Conservation (phyloP, 1,140 invertebrate species). For the Amyelois transitella region DNA sequence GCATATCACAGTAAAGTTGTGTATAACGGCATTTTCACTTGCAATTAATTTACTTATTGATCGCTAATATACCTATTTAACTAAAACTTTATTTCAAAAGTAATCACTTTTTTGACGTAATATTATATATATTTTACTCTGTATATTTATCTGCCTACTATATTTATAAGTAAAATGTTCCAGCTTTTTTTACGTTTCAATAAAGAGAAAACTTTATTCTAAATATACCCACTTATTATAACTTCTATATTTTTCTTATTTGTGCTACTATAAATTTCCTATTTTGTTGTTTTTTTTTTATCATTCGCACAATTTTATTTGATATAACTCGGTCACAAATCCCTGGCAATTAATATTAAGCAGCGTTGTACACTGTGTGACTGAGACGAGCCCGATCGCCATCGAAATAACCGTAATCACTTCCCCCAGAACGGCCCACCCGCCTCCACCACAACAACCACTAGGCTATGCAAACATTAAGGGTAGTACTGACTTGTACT, state of each 20-base stretch:
- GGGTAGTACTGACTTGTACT: constrained; percentile 67
- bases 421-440: constrained; percentile 12
- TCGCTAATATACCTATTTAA: not conserved
- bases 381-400: constrained; percentile 4
- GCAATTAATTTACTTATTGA: not conserved
- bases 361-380: constrained; percentile 7
- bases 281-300: constrained; percentile 15
- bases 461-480: constrained; percentile 49
- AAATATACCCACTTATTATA: not conserved
- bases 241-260: constrained; percentile 4
- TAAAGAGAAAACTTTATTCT: no score
- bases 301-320: constrained; percentile 16
- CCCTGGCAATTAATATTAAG: constrained; percentile 9
- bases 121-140: not conserved
- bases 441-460: constrained; percentile 20
- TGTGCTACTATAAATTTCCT: constrained; percentile 1
- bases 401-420: constrained; percentile 11
- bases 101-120: not conserved
- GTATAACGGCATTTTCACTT: not conserved
- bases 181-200: no score
- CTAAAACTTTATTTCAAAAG: not conserved
- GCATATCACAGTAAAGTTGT: not conserved
- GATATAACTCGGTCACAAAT: constrained; percentile 7
- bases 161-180: no score
- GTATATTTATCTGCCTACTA: no score